A percentile compares a stretch with the other conserved stretches of the same genome.
These are phyloP conservation scores for Morpho achilles DNA, from an alignment of 2,888 invertebrate species.

Conservation along the genomic window DNA sequence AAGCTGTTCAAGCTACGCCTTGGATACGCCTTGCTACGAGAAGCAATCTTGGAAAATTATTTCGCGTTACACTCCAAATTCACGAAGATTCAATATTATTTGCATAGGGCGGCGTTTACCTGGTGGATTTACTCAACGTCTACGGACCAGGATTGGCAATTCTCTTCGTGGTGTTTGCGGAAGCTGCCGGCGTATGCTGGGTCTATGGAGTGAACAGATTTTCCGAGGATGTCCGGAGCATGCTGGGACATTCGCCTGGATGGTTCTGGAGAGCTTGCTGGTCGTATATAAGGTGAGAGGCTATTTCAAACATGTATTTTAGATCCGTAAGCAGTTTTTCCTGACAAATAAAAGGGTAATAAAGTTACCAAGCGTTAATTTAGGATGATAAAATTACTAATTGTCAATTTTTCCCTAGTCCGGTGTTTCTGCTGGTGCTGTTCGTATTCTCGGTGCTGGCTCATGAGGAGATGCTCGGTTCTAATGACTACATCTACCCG, in stretches of 20 bases:
- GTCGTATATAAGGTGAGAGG: conserved; percentile 83
- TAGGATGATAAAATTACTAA: too few relatives aligned
- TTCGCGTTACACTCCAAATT: too few relatives aligned
- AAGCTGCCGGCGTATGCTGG: conserved; percentile 94
- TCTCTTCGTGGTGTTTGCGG: conserved; percentile 94
- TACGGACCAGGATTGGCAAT: conserved; percentile 93
- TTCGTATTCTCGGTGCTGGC: conserved; percentile 90
- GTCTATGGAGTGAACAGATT: conserved; percentile 91
- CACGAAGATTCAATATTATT: not conserved
- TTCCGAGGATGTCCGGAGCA: conserved; percentile 88
- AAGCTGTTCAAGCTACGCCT: too few relatives aligned
- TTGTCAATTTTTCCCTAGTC: conserved; percentile 70
- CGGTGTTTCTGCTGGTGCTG: conserved; percentile 89
- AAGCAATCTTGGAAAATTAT: too few relatives aligned
- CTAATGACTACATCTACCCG: conserved; percentile 84
- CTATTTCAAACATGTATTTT: not conserved
- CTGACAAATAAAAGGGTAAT: too few relatives aligned
- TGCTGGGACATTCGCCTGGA: conserved; percentile 89
- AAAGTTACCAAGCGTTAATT: too few relatives aligned
- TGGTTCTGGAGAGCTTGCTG: conserved; percentile 91
- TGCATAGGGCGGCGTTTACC: conserved; percentile 89
- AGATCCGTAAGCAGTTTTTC: too few relatives aligned
- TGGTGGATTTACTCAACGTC: conserved; percentile 91
- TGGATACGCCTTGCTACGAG: too few relatives aligned
- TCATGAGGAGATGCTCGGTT: conserved; percentile 89